Evolutionary conservation across 2,888 invertebrate species (phyloP), one percentile per base, ranked within the genome.

Genomic region (Autographa gamma): DNA sequence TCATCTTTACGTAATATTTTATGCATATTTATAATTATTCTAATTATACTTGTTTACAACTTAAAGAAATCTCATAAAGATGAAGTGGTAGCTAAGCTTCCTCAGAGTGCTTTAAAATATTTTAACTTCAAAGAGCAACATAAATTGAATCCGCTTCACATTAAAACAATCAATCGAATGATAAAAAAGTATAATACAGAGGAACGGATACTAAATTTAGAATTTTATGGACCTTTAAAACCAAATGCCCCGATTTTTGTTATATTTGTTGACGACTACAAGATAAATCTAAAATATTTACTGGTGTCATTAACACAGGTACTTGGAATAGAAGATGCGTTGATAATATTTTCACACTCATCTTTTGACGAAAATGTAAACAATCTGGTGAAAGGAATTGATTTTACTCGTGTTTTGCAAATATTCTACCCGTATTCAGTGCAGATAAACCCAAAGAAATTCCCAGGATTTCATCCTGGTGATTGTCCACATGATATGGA

Each of bases 341-440:
- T 93, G 34, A 59, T 93, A 48, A 88, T 93, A 73, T 92, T 93
- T 80, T 91, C 92, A 0, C 93, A 93, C 82, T 86, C 85, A 8
- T 80, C 81, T 74, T 89, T 83, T 67, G 90, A 93, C 69, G 85
- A 86, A 58, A 84, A 85, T 48, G 60, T 89, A 16, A 89, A 90
- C 63, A 75, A 67, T 43, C 71, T 90, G 34, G 85, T 93, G 70
- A 76, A 72, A 61, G 76, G 72, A n/a, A 89, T 93, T 74, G 88
- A 92, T 69, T 92, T 91, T 77, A 88, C 90, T 76, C 86, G 89
- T 54, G 89, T 90, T 25, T 69, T 91, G 66, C 92, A 93, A 86
- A 87, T 93, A 59, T 92, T 86, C 79, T 93, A 89, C 78, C 92
- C 93, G 2, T 87, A 87, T 85, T 92, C 92, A 2, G 43, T 88